phyloP scores from a whole-genome alignment of 1,140 invertebrate species.

The Ceratitis capitata region DNA sequence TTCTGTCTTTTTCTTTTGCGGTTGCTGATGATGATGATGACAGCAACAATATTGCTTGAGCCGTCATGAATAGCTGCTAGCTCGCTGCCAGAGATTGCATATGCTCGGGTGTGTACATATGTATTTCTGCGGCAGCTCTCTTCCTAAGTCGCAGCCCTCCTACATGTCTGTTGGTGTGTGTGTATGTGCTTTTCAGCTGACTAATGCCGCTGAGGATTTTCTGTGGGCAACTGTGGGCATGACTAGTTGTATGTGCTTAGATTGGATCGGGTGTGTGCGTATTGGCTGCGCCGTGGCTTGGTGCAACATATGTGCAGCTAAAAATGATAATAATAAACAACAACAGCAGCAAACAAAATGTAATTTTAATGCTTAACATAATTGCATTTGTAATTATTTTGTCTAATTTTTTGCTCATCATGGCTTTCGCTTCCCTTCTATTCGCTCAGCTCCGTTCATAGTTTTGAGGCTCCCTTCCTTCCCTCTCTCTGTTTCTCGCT shows the following conservation, averaged over 20 bases:
- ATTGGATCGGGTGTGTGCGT: background rate
- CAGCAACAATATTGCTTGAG: background rate
- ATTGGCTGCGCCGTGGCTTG: background rate
- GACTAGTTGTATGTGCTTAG: conserved; percentile 8
- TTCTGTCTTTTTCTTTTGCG: background rate
- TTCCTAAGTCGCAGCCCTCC: too few relatives aligned
- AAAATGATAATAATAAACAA: too few relatives aligned
- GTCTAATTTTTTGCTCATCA: conserved; percentile 22
- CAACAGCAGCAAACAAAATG: conserved; percentile 5
- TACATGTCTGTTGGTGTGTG: background rate
- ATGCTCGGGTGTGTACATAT: too few relatives aligned
- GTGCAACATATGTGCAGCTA: background rate
- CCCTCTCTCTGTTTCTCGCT: background rate
- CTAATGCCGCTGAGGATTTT: background rate
- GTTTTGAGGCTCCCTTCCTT: background rate
- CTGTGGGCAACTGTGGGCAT: background rate
- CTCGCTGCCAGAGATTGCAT: background rate
- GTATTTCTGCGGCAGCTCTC: too few relatives aligned
- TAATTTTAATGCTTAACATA: conserved; percentile 35
- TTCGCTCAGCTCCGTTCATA: background rate
- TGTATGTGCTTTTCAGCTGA: background rate
- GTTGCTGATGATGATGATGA: conserved; percentile 5
- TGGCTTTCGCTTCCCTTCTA: background rate
- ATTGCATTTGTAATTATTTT: conserved; percentile 36
- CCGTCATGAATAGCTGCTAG: background rate